A percentile compares a stretch with the other conserved stretches of the same genome.
These are phyloP conservation scores for Cyprinodon variegatus DNA, from an alignment of 2,113 vertebrate species.

Conservation along the genomic window DNA sequence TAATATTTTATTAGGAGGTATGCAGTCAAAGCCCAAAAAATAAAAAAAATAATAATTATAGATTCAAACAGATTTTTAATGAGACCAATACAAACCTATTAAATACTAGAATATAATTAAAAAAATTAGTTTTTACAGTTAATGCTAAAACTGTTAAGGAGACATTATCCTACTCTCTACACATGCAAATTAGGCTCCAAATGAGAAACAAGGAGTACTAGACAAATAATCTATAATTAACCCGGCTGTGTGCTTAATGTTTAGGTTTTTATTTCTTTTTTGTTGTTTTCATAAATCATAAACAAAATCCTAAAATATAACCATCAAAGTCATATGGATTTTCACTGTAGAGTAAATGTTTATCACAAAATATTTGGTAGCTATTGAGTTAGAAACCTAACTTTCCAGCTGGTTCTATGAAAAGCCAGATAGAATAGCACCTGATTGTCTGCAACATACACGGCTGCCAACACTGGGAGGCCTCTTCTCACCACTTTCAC, in stretches of 20 bases:
- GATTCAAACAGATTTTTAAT: neutral
- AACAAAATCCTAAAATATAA: neutral
- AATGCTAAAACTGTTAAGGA: too few relatives aligned
- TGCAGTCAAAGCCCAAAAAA: neutral
- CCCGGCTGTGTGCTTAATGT: too few relatives aligned
- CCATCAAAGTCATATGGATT: conserved; percentile 1
- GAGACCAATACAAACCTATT: neutral
- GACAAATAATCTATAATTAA: too few relatives aligned
- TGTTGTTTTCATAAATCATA: neutral
- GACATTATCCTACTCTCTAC: too few relatives aligned
- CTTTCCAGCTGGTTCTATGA: conserved; percentile 35
- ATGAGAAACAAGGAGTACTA: too few relatives aligned
- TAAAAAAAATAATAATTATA: neutral
- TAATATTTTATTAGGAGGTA: neutral
- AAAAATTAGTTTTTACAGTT: neutral
- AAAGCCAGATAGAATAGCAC: conserved; percentile 44
- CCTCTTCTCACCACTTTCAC: conserved; percentile 68
- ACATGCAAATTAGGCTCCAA: too few relatives aligned
- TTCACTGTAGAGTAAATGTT: neutral
- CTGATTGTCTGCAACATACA: conserved; percentile 36
- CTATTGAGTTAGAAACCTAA: conserved; percentile 38
- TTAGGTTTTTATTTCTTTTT: too few relatives aligned
- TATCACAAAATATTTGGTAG: neutral
- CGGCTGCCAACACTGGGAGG: conserved; percentile 56
- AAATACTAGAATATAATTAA: neutral